Conservation (phyloP, 2,888 invertebrate species). For the Caenorhabditis doughertyi region DNA sequence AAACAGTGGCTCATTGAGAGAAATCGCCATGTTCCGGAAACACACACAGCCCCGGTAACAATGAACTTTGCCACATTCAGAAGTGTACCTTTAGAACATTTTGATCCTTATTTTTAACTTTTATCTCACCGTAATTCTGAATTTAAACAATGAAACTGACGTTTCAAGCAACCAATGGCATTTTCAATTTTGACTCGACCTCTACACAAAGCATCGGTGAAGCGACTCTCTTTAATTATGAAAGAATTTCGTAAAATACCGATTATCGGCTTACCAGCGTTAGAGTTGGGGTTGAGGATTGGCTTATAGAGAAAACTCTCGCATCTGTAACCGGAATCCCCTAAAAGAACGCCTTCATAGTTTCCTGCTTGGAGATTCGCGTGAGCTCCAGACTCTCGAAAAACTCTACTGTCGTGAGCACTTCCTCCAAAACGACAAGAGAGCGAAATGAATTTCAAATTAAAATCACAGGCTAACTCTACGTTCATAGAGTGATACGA, state of each 20-base stretch:
- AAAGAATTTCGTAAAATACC: too few relatives aligned
- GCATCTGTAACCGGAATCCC: neutral
- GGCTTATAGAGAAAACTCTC: neutral
- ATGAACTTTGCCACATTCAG: neutral
- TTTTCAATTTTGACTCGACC: constrained; percentile 3
- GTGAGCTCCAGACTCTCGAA: neutral
- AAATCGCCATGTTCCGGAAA: neutral
- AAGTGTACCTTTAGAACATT: neutral
- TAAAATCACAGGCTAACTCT: neutral
- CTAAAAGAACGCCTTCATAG: neutral
- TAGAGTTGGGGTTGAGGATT: neutral
- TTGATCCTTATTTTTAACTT: too few relatives aligned
- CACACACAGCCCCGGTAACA: neutral
- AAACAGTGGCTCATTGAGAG: neutral
- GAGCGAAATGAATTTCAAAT: neutral
- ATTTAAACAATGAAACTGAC: neutral
- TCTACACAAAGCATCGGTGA: neutral
- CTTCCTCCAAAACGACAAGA: neutral
- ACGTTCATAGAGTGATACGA: neutral
- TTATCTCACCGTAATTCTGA: neutral
- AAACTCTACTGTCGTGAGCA: neutral
- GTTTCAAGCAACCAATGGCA: neutral
- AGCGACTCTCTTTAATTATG: neutral
- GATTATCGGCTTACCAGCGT: too few relatives aligned
- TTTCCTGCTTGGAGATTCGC: neutral